A percentile compares a stretch with the other conserved stretches of the same genome.
These are phyloP conservation scores for Capitulum mitella DNA, from an alignment of 2,888 invertebrate species.

Conservation along the genomic window DNA sequence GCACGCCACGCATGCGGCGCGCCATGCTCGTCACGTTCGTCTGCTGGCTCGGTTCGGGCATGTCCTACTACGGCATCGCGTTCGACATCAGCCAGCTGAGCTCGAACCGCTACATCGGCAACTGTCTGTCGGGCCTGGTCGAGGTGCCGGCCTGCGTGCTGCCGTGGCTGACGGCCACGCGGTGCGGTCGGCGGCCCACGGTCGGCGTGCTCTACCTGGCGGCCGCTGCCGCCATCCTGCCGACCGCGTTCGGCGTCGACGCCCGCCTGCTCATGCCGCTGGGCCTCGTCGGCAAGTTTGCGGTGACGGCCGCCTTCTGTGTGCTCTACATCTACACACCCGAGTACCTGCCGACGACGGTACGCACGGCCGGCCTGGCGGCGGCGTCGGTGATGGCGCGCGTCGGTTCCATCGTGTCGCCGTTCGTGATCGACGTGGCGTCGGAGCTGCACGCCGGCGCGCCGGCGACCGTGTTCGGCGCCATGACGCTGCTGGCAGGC, in stretches of 20 bases:
- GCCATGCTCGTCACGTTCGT: constrained; percentile 66
- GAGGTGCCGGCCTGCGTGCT: constrained; percentile 39
- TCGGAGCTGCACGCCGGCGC: constrained; percentile 25
- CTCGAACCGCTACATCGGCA: constrained; percentile 73
- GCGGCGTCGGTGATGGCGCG: constrained; percentile 76
- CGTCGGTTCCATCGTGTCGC: constrained; percentile 76
- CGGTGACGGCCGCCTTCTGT: constrained; percentile 73
- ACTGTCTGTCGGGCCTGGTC: constrained; percentile 63
- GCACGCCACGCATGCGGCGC: constrained; percentile 59
- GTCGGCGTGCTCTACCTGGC: constrained; percentile 46
- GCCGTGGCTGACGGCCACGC: not conserved
- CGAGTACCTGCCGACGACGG: constrained; percentile 81
- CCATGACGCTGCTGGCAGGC: constrained; percentile 60
- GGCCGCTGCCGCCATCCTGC: constrained; percentile 30
- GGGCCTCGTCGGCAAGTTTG: constrained; percentile 67
- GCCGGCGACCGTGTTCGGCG: constrained; percentile 55
- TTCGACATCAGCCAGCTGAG: constrained; percentile 72
- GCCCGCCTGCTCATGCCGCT: constrained; percentile 55
- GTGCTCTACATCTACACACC: constrained; percentile 76
- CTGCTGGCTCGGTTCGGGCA: constrained; percentile 75
- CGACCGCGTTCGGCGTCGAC: constrained; percentile 29
- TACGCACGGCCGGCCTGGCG: constrained; percentile 79
- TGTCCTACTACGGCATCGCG: constrained; percentile 82
- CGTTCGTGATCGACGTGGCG: constrained; percentile 62
- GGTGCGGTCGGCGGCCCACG: constrained; percentile 57